Evolutionary conservation across 2,888 invertebrate species (phyloP).

Genomic region (Tetranychus truncatus): DNA sequence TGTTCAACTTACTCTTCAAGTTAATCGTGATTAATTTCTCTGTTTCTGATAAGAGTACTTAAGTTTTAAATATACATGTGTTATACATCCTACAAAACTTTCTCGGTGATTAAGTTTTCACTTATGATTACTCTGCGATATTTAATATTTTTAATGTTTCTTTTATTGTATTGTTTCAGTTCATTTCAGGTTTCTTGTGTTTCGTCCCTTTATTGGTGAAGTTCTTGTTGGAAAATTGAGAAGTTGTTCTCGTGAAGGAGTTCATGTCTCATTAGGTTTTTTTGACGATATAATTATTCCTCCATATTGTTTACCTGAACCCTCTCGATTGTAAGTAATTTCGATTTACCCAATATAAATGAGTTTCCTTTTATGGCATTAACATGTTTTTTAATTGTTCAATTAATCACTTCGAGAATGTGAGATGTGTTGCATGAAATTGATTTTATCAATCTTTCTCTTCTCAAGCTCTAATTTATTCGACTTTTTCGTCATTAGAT

Average conservation of each 20-base stretch:
- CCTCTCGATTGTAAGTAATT: conserved; percentile 51
- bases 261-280: conserved; percentile 80
- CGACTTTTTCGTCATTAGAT: background rate
- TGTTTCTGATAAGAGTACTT: background rate
- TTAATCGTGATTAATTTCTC: background rate
- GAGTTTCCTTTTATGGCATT: background rate
- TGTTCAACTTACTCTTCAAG: background rate
- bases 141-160: background rate
- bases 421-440: background rate
- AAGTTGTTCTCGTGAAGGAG: conserved; percentile 72
- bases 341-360: background rate
- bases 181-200: conserved; percentile 77
- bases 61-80: background rate
- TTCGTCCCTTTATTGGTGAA: conserved; percentile 83
- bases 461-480: background rate
- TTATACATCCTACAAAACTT: too few relatives aligned
- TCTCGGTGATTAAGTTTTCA: background rate
- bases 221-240: conserved; percentile 80
- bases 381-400: background rate
- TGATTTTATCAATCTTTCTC: background rate
- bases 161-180: conserved; percentile 37
- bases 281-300: conserved; percentile 93
- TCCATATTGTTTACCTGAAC: conserved; percentile 72
- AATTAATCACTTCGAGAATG: background rate
- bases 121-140: background rate